Evolutionary conservation across 2,888 invertebrate species (phyloP).

Genomic region (Timema cristinae): DNA sequence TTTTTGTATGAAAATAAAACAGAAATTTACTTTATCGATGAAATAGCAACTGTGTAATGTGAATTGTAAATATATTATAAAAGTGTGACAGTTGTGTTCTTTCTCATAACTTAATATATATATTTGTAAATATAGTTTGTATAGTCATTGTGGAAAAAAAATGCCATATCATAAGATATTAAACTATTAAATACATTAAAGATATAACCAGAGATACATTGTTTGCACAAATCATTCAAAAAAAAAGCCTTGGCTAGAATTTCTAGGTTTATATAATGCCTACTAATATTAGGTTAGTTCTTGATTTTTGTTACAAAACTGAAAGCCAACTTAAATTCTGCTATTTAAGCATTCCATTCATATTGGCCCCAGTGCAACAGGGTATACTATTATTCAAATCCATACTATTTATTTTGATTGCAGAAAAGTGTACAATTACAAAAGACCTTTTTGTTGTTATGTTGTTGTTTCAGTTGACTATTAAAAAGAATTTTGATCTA

Average conservation of each 20-base stretch:
- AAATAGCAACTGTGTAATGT: neutral
- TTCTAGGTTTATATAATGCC: no score
- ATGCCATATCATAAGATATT: conserved; percentile 11
- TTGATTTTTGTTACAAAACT: neutral
- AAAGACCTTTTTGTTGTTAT: neutral
- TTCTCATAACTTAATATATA: no score
- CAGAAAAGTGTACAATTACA: conserved; percentile 6
- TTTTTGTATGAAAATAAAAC: no score
- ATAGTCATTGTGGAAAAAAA: neutral
- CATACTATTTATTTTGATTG: conserved; percentile 6
- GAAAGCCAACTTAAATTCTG: neutral
- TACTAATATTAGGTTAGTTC: no score
- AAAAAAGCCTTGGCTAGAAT: no score
- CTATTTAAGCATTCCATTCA: conserved; percentile 12
- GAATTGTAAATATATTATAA: neutral
- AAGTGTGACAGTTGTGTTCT: neutral
- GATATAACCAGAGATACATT: neutral
- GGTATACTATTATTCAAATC: conserved; percentile 8
- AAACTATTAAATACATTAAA: conserved; percentile 1
- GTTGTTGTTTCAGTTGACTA: conserved; percentile 12
- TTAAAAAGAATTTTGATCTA: conserved; percentile 10
- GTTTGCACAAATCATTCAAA: no score
- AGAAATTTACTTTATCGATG: no score
- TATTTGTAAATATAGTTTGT: conserved; percentile 5
- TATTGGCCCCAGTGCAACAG: conserved; percentile 9